Evolutionary conservation across 2,113 vertebrate species (phyloP).

Genomic region (Leptodactylus fuscus): DNA sequence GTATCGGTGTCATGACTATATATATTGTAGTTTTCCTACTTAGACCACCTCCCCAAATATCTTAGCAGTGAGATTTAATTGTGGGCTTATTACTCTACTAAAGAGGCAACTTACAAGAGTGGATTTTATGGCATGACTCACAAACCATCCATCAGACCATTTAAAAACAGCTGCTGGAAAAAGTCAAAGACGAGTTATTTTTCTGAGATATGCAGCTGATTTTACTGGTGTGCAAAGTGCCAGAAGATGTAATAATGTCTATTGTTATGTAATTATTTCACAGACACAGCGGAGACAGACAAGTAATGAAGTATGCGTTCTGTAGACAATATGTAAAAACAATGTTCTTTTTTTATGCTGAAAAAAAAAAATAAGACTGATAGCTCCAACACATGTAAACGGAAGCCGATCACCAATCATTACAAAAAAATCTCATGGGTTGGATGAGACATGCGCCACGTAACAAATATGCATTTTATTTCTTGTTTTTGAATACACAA

Average conservation of each 20-base stretch:
- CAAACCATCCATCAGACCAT: not conserved
- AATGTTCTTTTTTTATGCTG: not conserved
- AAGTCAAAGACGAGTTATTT: constrained; percentile 10
- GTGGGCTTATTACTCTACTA: not conserved
- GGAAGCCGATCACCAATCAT: not conserved
- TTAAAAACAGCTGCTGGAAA: constrained; percentile 22
- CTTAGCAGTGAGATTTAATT: not conserved
- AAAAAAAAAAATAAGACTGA: not conserved
- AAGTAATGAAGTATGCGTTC: constrained; percentile 31
- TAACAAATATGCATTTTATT: not conserved
- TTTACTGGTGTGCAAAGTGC: constrained; percentile 25
- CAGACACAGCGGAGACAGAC: constrained; percentile 53
- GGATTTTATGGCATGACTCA: not conserved
- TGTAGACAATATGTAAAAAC: constrained; percentile 50
- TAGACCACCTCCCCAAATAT: not conserved
- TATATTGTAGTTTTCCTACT: no score
- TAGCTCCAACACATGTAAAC: not conserved
- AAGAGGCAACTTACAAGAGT: not conserved
- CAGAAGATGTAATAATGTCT: constrained; percentile 40
- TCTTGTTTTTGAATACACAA: not conserved
- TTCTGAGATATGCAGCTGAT: not conserved
- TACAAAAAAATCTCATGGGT: not conserved
- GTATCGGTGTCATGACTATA: no score
- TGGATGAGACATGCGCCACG: not conserved
- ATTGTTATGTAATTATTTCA: constrained; percentile 52